These are phyloP conservation scores for Bubalus kerabau DNA, from an alignment of 2,113 vertebrate genomes.

Conservation along the genomic window DNA sequence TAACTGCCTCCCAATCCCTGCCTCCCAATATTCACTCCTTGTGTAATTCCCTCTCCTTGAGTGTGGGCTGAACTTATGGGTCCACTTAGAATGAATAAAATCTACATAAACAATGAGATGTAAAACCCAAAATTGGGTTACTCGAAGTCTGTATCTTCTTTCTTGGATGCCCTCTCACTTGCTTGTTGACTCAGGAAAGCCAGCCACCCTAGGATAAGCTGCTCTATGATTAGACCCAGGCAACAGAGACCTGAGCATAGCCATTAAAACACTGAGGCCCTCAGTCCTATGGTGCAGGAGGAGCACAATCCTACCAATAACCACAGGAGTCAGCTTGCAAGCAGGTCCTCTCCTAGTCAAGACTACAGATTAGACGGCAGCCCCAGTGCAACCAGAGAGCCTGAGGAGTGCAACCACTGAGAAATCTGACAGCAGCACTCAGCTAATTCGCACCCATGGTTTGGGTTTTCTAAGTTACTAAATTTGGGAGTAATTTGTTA, in stretches of 20 bases:
- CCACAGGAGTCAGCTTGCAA: background rate
- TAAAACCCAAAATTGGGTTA: background rate
- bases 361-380: background rate
- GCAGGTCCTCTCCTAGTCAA: background rate
- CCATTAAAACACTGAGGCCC: background rate
- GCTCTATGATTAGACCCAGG: background rate
- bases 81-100: background rate
- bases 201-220: background rate
- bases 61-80: background rate
- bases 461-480: background rate
- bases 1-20: background rate
- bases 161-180: background rate
- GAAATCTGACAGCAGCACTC: background rate
- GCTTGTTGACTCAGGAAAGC: background rate
- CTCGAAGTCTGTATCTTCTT: background rate
- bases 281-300: fast-evolving
- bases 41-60: background rate
- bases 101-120: background rate
- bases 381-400: background rate
- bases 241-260: background rate
- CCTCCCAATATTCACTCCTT: background rate
- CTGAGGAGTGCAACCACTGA: background rate
- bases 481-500: background rate
- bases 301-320: background rate
- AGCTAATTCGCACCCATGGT: background rate